These are phyloP conservation scores for Lingula anatina DNA, from an alignment of 2,888 invertebrate species.

Conservation along the genomic window DNA sequence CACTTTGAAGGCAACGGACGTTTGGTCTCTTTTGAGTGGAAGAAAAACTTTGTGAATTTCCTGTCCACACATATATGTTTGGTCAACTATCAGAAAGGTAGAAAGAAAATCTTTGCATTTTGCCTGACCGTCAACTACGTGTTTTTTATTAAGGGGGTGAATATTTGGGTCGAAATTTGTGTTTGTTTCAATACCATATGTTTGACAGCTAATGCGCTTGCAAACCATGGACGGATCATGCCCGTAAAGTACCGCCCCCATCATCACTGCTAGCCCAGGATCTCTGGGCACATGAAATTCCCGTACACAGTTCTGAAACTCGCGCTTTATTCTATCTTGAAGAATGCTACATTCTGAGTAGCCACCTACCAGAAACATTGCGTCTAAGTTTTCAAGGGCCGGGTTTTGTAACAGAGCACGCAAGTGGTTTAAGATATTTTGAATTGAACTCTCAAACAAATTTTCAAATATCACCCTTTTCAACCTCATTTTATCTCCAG, in stretches of 20 bases:
- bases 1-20: slow-evolving; percentile 10
- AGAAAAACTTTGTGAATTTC: slow-evolving; percentile 7
- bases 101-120: slow-evolving; percentile 12
- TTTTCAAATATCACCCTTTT: background rate
- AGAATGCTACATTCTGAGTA: slow-evolving; percentile 14
- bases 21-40: background rate
- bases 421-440: slow-evolving; percentile 1
- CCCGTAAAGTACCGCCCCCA: slow-evolving; percentile 18
- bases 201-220: slow-evolving; percentile 10
- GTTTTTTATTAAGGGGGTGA: slow-evolving; percentile 4
- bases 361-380: slow-evolving; percentile 15
- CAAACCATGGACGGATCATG: slow-evolving; percentile 10
- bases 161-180: slow-evolving; percentile 6
- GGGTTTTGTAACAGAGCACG: slow-evolving; percentile 3
- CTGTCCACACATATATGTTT: slow-evolving; percentile 7
- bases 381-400: slow-evolving; percentile 4
- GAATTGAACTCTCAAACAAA: slow-evolving; percentile 5
- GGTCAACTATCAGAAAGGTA: slow-evolving; percentile 7
- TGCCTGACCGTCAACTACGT: slow-evolving; percentile 2
- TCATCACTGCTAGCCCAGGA: slow-evolving; percentile 9
- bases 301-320: slow-evolving; percentile 3
- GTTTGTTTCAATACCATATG: slow-evolving; percentile 13
- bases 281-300: slow-evolving; percentile 8
- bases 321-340: slow-evolving; percentile 5
- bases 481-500: slow-evolving; percentile 9